Base-by-base conservation (phyloP, 1,140 invertebrate genomes). In the Tyrophagus putrescentiae region DNA sequence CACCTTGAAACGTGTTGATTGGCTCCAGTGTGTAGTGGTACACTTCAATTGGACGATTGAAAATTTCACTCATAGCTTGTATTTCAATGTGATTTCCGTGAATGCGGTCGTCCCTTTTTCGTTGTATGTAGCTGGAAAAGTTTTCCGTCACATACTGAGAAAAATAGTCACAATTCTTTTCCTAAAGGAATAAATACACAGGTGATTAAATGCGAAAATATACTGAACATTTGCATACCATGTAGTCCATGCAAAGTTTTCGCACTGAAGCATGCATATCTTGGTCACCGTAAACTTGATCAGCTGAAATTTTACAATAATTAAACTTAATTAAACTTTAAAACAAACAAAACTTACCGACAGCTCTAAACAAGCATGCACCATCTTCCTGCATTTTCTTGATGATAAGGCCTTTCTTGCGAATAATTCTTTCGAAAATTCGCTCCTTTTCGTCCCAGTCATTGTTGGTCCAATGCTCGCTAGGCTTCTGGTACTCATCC, bases 1-100 rank as follows among this genome's bases (percentile, higher is more conserved):
- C 77, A 64, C 84, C 77, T 71, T 89, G 85, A 70, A 93, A 93
- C 56, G 85, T 91, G 72, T 93, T 92, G 23, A 91, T 90, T 39
- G 90, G 88, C 66, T 86, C 85, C 6, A 25, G 39, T 34, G 45
- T 53, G 82, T 93, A 93, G 69, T 88, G 87, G 72, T 87, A 94
- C 4, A 94, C 83, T 75, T 94, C 87, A 63, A 94, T 84, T n/a
- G 84, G 84, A 64, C 89, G 77, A 73, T 89, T 91, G 70, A 88
- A 94, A 72, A 94, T 82, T 76, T 94, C 89, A 64, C 84, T 86
- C 76, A 94, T 82, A 28, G 89, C 89, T 72, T 94, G 89, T 69
- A 94, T 87, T 75, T 94, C 89, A 65, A 94, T 82, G 71, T 94
- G 89, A 75, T 94, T 94, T 36, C 89, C 89, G 74, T 92, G 89